Base-by-base conservation (phyloP, 2,797 vertebrate genomes). In the Gambelia wislizenii region DNA sequence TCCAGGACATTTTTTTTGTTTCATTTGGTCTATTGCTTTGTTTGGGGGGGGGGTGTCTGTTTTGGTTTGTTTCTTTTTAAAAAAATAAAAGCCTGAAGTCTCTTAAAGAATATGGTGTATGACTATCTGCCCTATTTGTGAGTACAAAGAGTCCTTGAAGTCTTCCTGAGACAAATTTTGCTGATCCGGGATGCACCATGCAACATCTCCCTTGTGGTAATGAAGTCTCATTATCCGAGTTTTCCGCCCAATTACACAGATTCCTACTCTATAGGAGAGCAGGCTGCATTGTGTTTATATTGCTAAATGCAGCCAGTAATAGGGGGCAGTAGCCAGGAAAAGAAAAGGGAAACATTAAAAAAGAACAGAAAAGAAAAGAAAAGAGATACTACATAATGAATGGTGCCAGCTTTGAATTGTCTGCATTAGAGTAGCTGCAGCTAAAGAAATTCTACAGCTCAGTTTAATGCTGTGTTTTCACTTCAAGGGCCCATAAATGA, bases 211-310 rank as follows among this genome's bases (percentile, higher is more conserved):
- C 70, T 92, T 87, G 87, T 49, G 87, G 42, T 86, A 86, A 84
- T 42, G 91, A 90, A 47, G 85, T 85, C 79, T 93, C 83, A 39
- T 90, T 91, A 94, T 84, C 86, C 83, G 54, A 80, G 88, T 77
- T 90, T 93, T 91, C 84, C 78, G 89, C 78, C 81, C 76, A 84
- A 87, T 94, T 94, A 90, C 67, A 88, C 33, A 36, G 74, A 88
- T 91, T 72, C 78, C 85, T 83, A 9, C 14, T 3, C 42, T 70
- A 25, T 64, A 77, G 69, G 77, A 64, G 30, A 64, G 78, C 77
- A 90, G n/a, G 6, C 9, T 2, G 77, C 20, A 47, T 84, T 56
- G 36, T 13, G 49, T 80, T 89, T 47, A 7, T 89, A 14, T 44
- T 92, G 22, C 42, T 92, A 90, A 89, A 80, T 30, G 20, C 75